phyloP scores from a whole-genome alignment of 2,888 invertebrate species.

The Colostygia pectinataria region DNA sequence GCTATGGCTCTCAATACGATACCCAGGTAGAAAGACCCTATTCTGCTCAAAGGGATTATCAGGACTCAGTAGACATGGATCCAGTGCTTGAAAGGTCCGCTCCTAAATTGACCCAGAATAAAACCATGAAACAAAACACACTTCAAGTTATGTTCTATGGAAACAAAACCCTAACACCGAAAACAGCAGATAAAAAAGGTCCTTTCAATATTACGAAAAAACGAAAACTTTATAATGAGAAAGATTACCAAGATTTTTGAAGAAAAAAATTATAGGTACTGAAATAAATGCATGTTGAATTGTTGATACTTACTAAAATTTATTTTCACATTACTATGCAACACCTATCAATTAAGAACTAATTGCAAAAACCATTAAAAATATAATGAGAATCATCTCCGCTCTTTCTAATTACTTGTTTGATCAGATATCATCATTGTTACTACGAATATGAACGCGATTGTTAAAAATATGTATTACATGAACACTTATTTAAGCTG shows the following conservation, averaged over 20 bases:
- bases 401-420: constrained; percentile 38
- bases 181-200: constrained; percentile 60
- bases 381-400: constrained; percentile 18
- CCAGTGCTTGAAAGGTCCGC: constrained; percentile 44
- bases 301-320: background rate
- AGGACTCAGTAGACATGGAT: constrained; percentile 42
- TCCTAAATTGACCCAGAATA: constrained; percentile 43
- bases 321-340: background rate
- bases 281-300: constrained; percentile 7
- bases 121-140: constrained; percentile 47
- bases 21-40: constrained; percentile 68
- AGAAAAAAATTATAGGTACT: background rate
- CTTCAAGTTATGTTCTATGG: constrained; percentile 68
- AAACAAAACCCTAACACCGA: constrained; percentile 44
- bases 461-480: constrained; percentile 62
- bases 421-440: constrained; percentile 48
- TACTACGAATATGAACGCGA: constrained; percentile 57
- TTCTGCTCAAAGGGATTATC: constrained; percentile 54
- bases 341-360: constrained; percentile 8
- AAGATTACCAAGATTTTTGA: constrained; percentile 69
- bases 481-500: constrained; percentile 52
- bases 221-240: constrained; percentile 70
- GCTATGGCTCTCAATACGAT: constrained; percentile 58
- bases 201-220: constrained; percentile 71
- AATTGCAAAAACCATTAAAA: constrained; percentile 11